phyloP scores from a whole-genome alignment of 2,113 vertebrate genomes.

The Macroglossus sobrinus region DNA sequence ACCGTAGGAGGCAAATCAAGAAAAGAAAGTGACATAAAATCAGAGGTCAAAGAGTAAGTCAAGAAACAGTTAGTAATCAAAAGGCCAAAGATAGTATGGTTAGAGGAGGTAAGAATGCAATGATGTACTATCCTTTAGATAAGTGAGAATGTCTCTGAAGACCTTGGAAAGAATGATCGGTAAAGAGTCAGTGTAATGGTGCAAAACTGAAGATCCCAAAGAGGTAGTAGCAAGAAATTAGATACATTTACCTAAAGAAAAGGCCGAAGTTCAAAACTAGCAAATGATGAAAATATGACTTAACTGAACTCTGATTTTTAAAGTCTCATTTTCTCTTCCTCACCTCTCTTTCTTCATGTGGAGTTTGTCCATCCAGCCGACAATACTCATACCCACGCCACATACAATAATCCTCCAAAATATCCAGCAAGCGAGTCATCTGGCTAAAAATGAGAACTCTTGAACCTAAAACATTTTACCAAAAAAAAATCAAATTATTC shows the following conservation, averaged over 20 bases:
- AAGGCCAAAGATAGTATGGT: background rate
- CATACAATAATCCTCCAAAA: slow-evolving; percentile 94
- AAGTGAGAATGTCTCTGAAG: slow-evolving; percentile 35
- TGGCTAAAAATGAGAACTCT: slow-evolving; percentile 92
- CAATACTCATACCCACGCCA: slow-evolving; percentile 93
- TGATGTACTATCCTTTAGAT: background rate
- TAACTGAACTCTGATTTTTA: slow-evolving; percentile 33
- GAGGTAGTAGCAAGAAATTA: background rate
- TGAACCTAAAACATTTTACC: slow-evolving; percentile 82
- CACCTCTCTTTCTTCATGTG: slow-evolving; percentile 92
- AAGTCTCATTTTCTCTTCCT: slow-evolving; percentile 52
- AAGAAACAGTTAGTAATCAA: slow-evolving; percentile 21
- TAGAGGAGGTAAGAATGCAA: slow-evolving; percentile 10
- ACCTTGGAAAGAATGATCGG: slow-evolving; percentile 17
- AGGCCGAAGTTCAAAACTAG: slow-evolving; percentile 34
- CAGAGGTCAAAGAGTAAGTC: background rate
- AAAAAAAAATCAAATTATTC: slow-evolving; percentile 2
- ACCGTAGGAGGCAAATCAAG: slow-evolving; percentile 24
- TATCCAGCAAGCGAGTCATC: slow-evolving; percentile 92
- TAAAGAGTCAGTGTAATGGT: background rate
- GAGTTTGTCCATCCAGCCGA: slow-evolving; percentile 91
- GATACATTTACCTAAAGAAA: background rate
- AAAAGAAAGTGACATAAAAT: slow-evolving; percentile 15
- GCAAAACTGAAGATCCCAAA: background rate
- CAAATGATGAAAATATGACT: background rate